Base-by-base conservation (phyloP, 2,888 invertebrate species). In the Thereva nobilitata region DNA sequence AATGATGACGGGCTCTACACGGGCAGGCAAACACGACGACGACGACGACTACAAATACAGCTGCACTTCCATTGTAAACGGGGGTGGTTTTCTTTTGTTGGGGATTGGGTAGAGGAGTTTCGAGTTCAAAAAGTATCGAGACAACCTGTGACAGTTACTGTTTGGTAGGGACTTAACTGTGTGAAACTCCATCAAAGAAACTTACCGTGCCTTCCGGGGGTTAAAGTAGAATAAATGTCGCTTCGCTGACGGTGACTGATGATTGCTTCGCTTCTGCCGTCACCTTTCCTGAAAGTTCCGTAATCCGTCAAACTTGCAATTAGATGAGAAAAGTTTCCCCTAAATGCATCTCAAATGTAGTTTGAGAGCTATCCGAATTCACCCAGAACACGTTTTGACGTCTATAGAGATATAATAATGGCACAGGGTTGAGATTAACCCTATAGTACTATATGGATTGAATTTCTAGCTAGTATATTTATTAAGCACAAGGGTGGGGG, bases 241-340 rank as follows among this genome's bases (percentile, higher is more conserved):
- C 49, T 47, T n/a, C 34, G 34, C 44, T 56, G 56, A 56, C 56
- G 56, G 45, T 56, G 56, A 56, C 56, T 56, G 56, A 56, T 56
- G 56, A 56, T 42, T 44, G n/a, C 34, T 56, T 12, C 42, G 35
- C 42, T 44, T 42, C 37, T 4, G 42, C 35, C 56, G 44, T 47
- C 8, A 9, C 7, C 8, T 40, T 6, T 9, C 7, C 6, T 23
- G 45, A 44, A 10, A 44, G 8, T 45, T 35, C 34, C 23, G 45
- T 56, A 41, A 56, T 56, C 56, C 56, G 35, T 56, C 56, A 56
- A 56, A 56, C 56, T 56, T 56, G 44, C 56, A 56, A 56, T 56
- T 56, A 56, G 56, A 56, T 56, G 56, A 56, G 56, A 44, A 56
- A 56, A 56, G 56, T 56, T 56, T 56, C 45, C 34, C 8, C 38